Evolutionary conservation across 2,888 invertebrate genomes (phyloP).

Genomic region (Polydrusus tereticollis): DNA sequence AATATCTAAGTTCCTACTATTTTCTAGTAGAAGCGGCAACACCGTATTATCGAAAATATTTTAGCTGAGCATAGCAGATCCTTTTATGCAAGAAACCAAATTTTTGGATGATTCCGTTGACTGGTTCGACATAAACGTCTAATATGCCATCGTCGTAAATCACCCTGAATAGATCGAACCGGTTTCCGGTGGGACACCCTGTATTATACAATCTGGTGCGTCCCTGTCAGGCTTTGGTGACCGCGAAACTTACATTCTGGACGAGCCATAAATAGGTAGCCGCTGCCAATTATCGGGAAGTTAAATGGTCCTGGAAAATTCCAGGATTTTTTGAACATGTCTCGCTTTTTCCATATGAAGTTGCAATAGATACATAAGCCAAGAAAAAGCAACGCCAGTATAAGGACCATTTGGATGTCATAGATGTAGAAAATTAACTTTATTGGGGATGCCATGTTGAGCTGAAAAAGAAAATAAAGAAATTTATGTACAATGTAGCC

Average conservation of each 20-base stretch:
- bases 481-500: too few species aligned
- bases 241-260: conserved; percentile 25
- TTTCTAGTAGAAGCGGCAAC: too few species aligned
- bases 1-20: too few species aligned
- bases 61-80: too few species aligned
- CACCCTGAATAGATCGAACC: too few species aligned
- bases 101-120: too few species aligned
- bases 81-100: too few species aligned
- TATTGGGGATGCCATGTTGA: neutral
- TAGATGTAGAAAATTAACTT: neutral
- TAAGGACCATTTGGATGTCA: neutral
- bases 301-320: conserved; percentile 60
- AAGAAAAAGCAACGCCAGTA: neutral
- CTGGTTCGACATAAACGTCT: too few species aligned
- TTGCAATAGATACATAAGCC: conserved; percentile 16
- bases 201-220: too few species aligned
- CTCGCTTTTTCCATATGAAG: conserved; percentile 65
- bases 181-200: too few species aligned
- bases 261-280: conserved; percentile 29
- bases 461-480: neutral
- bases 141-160: too few species aligned
- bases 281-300: conserved; percentile 43
- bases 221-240: neutral
- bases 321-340: conserved; percentile 70
- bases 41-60: too few species aligned